Evolutionary conservation across 2,888 invertebrate species (phyloP).

Genomic region (Resseliella maxima): DNA sequence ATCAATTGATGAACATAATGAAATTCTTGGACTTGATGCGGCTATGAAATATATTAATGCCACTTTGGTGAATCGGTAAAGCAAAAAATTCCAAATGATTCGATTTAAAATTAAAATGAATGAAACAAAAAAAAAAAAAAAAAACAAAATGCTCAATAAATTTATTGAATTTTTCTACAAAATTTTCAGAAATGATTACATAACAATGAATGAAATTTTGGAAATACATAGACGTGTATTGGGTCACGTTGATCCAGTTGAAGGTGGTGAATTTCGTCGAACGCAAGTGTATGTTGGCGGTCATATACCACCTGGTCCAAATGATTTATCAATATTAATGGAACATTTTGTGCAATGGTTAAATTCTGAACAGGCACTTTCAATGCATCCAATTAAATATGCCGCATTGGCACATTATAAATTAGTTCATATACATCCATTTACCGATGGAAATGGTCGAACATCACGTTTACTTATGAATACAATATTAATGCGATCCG

Average conservation of each 20-base stretch:
- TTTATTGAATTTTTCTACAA: background rate
- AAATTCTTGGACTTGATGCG: constrained; percentile 92
- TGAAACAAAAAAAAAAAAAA: background rate
- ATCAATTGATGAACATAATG: constrained; percentile 96
- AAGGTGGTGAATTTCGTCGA: constrained; percentile 87
- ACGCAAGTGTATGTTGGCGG: constrained; percentile 95
- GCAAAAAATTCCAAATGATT: no score
- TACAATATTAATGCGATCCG: constrained; percentile 92
- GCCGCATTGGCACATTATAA: constrained; percentile 98
- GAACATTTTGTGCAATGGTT: constrained; percentile 91
- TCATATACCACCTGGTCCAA: constrained; percentile 92
- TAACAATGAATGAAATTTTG: constrained; percentile 86
- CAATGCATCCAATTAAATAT: constrained; percentile 89
- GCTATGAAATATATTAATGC: constrained; percentile 93
- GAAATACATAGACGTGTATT: constrained; percentile 93
- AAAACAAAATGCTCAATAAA: background rate
- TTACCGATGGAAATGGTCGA: constrained; percentile 93
- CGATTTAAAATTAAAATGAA: background rate
- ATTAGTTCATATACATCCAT: constrained; percentile 96
- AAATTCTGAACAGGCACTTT: constrained; percentile 86
- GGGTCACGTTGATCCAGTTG: constrained; percentile 93
- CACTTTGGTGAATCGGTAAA: constrained; percentile 77
- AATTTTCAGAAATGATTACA: constrained; percentile 75
- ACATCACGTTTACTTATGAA: constrained; percentile 97
- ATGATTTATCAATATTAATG: constrained; percentile 84